Base-by-base conservation (phyloP, 2,888 invertebrate species). In the Tetheella fluctuosa region DNA sequence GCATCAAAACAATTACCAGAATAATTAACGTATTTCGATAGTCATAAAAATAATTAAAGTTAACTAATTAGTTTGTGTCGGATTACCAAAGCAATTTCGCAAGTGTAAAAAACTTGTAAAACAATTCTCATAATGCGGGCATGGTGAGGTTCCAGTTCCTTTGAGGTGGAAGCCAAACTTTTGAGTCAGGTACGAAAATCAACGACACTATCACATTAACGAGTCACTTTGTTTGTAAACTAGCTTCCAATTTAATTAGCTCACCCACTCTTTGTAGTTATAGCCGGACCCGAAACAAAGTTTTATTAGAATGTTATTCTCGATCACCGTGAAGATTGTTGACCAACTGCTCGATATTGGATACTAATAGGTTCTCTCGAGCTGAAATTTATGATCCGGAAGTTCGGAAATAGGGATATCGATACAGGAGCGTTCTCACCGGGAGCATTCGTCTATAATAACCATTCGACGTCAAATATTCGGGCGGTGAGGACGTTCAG, bases 191-290 rank as follows among this genome's bases (percentile, higher is more conserved):
- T 79, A 77, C 73, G 73, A 76, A 66, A 78, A 76, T 71, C 73
- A 76, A 71, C 81, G 83, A 81, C 84, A 85, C 85, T 86, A 86
- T 86, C 81, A 83, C 84, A 83, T 85, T 86, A 86, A 82, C 82
- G 79, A 83, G 79, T 81, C 79, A 81, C 81, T 85, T 79, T 80
- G 80, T 81, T 82, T 79, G 79, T 74, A 71, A 80, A 82, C 81
- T 76, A 80, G 77, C 78, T 81, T 79, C 77, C 83, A 82, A 87
- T 85, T 85, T 84, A 84, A 87, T 87, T 86, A 87, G 79, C 70
- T 63, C 64, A 62, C 69, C 68, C 70, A 63, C 69, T 70, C 64
- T 75, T 73, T 71, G 68, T 74, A 72, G 68, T 74, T 68, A 63
- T 66, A 54, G 54, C 8, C 34, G 55, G 61, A 59, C 34, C 58